Conservation (phyloP, 2,797 vertebrate species). For the Philypnodon macrostomus region DNA sequence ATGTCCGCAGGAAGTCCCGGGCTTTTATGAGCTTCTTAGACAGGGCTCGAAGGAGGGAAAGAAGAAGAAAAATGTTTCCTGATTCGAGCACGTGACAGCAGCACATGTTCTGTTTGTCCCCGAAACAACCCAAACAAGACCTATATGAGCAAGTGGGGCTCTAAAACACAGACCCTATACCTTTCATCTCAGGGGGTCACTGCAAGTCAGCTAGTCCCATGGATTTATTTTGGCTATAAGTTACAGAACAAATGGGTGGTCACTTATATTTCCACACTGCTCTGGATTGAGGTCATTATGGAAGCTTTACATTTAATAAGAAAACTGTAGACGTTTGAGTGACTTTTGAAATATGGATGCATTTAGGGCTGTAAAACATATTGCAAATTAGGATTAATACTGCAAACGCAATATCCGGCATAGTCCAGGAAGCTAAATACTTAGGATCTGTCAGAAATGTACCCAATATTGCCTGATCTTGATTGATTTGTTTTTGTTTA, state of each 20-base stretch:
- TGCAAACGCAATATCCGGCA: no score
- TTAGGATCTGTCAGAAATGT: no score
- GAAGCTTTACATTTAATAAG: slow-evolving; percentile 16
- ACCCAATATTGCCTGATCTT: no score
- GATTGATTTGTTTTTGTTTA: no score
- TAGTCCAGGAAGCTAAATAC: no score
- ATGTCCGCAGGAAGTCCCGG: slow-evolving; percentile 71
- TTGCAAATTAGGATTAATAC: no score
- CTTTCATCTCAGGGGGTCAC: slow-evolving; percentile 34
- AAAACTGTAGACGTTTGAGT: slow-evolving; percentile 27
- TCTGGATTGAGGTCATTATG: slow-evolving; percentile 23
- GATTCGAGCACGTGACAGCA: slow-evolving; percentile 52
- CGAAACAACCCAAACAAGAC: slow-evolving; percentile 57
- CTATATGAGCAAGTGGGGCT: slow-evolving; percentile 1
- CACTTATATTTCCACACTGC: slow-evolving; percentile 11
- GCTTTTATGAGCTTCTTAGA: slow-evolving; percentile 71
- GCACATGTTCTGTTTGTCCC: slow-evolving; percentile 55
- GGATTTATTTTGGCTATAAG: slow-evolving; percentile 3
- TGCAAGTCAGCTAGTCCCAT: slow-evolving; percentile 21
- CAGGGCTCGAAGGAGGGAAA: slow-evolving; percentile 52
- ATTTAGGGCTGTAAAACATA: no score
- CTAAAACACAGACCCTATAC: slow-evolving; percentile 35
- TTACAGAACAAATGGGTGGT: slow-evolving; percentile 3
- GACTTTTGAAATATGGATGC: no score
- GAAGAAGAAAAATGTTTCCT: slow-evolving; percentile 58